Evolutionary conservation across 2,797 vertebrate species (phyloP).

Genomic region (Cygnus olor): DNA sequence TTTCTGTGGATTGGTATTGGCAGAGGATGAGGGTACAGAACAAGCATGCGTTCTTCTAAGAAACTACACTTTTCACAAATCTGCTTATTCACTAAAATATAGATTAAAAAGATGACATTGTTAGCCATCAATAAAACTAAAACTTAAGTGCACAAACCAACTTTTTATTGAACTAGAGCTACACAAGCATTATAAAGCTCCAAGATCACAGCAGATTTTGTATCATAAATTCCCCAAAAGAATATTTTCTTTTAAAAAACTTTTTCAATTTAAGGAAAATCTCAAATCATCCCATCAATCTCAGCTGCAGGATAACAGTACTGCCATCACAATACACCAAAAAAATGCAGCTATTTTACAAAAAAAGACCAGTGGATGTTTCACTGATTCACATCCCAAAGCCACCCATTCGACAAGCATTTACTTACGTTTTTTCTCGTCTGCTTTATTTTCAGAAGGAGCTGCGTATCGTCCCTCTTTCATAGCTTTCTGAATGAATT

Average conservation of each 20-base stretch:
- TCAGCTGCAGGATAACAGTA: neutral
- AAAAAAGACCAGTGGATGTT: neutral
- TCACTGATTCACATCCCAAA: neutral
- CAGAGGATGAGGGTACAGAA: neutral
- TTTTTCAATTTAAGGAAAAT: neutral
- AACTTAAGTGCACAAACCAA: neutral
- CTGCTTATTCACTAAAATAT: neutral
- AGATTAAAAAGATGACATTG: neutral
- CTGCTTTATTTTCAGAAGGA: conserved; percentile 78
- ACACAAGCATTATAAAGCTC: neutral
- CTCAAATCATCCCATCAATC: neutral
- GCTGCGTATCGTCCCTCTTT: conserved; percentile 92
- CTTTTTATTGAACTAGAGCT: neutral
- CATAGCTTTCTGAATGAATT: conserved; percentile 95
- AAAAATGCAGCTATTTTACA: neutral
- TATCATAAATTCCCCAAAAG: neutral
- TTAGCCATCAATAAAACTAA: neutral
- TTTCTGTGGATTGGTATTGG: neutral
- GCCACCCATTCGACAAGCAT: neutral
- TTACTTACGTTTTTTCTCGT: conserved; percentile 83
- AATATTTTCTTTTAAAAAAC: neutral
- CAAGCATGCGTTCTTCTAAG: neutral
- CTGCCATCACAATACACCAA: neutral
- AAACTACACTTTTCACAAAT: neutral
- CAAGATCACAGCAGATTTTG: neutral